A percentile compares a stretch with the other conserved stretches of the same genome.
Conservation (phyloP, 2,113 vertebrate genomes). For the Daboia siamensis region DNA sequence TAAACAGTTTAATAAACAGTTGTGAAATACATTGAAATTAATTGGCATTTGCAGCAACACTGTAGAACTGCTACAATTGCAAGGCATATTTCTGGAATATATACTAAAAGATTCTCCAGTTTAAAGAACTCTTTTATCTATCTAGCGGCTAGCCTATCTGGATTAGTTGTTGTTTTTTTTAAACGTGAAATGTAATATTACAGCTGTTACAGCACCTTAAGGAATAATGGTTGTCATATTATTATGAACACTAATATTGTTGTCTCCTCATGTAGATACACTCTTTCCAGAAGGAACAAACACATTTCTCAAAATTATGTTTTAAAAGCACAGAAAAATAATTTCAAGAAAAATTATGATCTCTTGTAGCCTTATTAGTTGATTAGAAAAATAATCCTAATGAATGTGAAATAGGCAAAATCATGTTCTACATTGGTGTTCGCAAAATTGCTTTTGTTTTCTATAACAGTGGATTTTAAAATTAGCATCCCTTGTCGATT, state of each 20-base stretch:
- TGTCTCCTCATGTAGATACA: not conserved
- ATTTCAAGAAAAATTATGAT: not conserved
- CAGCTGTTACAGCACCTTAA: no score
- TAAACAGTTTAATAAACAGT: not conserved
- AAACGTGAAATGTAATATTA: not conserved
- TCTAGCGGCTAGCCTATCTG: not conserved
- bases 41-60: not conserved
- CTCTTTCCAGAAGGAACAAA: not conserved
- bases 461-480: not conserved
- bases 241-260: not conserved
- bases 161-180: not conserved
- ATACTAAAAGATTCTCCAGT: not conserved
- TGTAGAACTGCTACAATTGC: not conserved
- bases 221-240: not conserved
- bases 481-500: not conserved
- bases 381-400: slow-evolving; percentile 11
- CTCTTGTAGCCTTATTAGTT: not conserved
- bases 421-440: not conserved
- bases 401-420: not conserved
- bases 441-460: not conserved
- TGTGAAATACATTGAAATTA: not conserved
- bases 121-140: not conserved
- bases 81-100: not conserved
- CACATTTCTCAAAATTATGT: not conserved
- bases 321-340: not conserved